Evolutionary conservation across 2,888 invertebrate genomes (phyloP).

Genomic region (Ellobium chinense): DNA sequence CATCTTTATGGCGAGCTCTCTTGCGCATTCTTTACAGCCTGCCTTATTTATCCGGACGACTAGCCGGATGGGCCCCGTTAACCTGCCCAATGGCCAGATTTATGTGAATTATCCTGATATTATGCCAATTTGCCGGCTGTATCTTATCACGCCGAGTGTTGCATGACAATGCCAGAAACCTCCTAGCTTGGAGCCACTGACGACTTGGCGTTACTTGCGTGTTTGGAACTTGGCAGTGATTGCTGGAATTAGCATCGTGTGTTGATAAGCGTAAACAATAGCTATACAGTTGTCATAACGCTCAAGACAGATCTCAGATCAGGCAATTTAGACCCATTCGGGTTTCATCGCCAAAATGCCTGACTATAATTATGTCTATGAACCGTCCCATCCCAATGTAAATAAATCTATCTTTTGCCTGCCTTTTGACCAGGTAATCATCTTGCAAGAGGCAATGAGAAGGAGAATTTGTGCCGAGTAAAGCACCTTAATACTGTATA

Average conservation of each 20-base stretch:
- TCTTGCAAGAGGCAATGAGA: too few species aligned
- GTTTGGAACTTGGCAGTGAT: not conserved
- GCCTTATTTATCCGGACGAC: not conserved
- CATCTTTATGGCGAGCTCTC: too few species aligned
- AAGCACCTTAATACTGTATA: too few species aligned
- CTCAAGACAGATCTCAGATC: not conserved
- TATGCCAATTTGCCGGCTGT: conserved; percentile 2
- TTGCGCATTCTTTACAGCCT: not conserved
- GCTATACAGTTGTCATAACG: not conserved
- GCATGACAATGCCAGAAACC: too few species aligned
- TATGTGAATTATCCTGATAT: not conserved
- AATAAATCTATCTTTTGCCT: too few species aligned
- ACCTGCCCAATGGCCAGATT: not conserved
- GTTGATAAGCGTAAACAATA: not conserved
- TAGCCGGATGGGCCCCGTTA: not conserved
- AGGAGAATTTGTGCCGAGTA: too few species aligned
- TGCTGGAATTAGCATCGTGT: not conserved
- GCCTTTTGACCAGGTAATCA: too few species aligned
- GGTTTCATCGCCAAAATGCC: not conserved
- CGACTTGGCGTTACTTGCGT: not conserved
- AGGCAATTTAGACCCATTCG: not conserved
- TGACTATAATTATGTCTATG: not conserved
- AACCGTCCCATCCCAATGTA: too few species aligned
- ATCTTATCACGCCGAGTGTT: not conserved
- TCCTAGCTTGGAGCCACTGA: too few species aligned